Evolutionary conservation across 2,888 invertebrate species (phyloP), one percentile per base, ranked within the genome.

Genomic region (Tenthredo notha): DNA sequence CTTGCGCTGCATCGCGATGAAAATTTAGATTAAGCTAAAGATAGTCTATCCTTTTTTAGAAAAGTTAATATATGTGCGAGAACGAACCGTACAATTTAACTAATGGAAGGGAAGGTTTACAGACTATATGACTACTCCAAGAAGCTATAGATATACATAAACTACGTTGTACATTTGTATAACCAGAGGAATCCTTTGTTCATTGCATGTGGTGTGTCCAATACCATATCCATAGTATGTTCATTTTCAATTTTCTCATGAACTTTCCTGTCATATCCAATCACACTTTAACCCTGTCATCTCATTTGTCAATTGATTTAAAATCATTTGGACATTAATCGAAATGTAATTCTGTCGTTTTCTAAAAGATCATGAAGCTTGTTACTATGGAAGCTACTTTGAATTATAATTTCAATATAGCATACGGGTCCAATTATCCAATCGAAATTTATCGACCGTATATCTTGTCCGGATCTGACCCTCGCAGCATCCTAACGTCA

Each of bases 41-140:
- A 80, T 61, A 43, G 40, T 61, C 40, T 21, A 80, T 61, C 80
- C 80, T 61, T 37, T 37, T 80, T 80, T 61, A 21, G 12, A 78
- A 40, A 25, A 80, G 37, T 18, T 80, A 15, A 37, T 80, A 58
- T 61, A 61, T 40, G 40, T n/a, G 61, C n/a, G 21, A 61, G 15
- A 58, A 40, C 25, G 37, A 61, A 61, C 40, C 61, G 80, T 80
- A 92, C 92, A 92, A 92, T 92, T 92, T 92, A 92, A 92, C 92
- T 92, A 92, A 92, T 92, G 92, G 92, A 92, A 91, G 87, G 87
- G 90, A 90, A 90, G 80, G n/a, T 40, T 61, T 29, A 12, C 21
- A 77, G 80, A 61, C 10, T 61, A 61, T 37, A 61, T 18, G 29
- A 21, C 15, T 40, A 80, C 61, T 50, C n/a, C 37, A 29, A 58